Percentiles rank a stretch among this genome's conserved stretches.
These are phyloP conservation scores for Caenorhabditis inopinata DNA, from an alignment of 1,140 invertebrate genomes.

Conservation along the genomic window DNA sequence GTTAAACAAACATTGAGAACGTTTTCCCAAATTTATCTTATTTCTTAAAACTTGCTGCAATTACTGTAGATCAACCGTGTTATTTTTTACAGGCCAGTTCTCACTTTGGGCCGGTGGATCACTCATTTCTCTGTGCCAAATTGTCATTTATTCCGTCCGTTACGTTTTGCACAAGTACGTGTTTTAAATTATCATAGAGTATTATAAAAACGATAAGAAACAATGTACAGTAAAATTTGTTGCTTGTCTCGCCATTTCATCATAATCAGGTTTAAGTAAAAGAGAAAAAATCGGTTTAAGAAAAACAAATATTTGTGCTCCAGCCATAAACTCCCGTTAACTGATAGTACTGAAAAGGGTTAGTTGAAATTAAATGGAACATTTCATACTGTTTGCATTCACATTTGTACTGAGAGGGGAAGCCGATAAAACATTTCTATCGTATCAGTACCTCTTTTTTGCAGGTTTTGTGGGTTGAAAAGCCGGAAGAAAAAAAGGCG, in stretches of 20 bases:
- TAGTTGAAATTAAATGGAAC: not conserved
- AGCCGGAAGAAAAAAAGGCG: not conserved
- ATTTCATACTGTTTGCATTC: not conserved
- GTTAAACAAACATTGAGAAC: too few relatives aligned
- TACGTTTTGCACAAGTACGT: slow-evolving; percentile 14
- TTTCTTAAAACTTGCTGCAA: too few relatives aligned
- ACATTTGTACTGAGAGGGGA: not conserved
- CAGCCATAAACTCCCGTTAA: not conserved
- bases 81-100: slow-evolving; percentile 54
- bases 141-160: slow-evolving; percentile 49
- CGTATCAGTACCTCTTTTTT: not conserved
- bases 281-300: not conserved
- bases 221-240: not conserved
- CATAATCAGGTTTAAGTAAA: not conserved
- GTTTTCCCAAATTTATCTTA: too few relatives aligned
- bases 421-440: not conserved
- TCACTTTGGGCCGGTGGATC: slow-evolving; percentile 62
- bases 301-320: slow-evolving; percentile 18
- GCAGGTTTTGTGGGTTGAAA: not conserved
- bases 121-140: slow-evolving; percentile 57
- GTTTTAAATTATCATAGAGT: slow-evolving; percentile 18
- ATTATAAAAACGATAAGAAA: slow-evolving; percentile 4
- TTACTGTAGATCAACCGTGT: not conserved
- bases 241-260: not conserved
- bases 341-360: not conserved